phyloP scores from a whole-genome alignment of 2,113 vertebrate species.

The Mola mola region DNA sequence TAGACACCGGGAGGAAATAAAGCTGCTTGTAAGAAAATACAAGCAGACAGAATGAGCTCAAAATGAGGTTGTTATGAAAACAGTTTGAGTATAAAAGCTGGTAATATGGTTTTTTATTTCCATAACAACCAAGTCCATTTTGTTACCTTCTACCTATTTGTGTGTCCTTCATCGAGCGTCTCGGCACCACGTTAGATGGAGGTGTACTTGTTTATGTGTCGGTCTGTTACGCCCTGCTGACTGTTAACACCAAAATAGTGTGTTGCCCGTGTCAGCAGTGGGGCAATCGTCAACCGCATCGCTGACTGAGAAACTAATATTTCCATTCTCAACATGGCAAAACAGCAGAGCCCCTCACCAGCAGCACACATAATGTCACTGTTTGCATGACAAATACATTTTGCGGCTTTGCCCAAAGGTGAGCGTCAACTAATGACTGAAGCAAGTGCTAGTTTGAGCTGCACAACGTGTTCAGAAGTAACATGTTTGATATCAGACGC shows the following conservation, averaged over 20 bases:
- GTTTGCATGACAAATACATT: conserved; percentile 33
- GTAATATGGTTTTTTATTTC: background rate
- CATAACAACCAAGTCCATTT: background rate
- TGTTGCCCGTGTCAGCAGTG: conserved; percentile 47
- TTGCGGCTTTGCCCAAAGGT: too few species aligned
- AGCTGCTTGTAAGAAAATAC: too few species aligned
- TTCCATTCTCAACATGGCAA: conserved; percentile 56
- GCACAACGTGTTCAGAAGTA: too few species aligned
- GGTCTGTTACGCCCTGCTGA: conserved; percentile 9
- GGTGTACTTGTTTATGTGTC: conserved; percentile 36
- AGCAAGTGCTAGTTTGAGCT: too few species aligned
- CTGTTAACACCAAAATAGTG: conserved; percentile 58
- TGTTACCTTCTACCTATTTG: background rate
- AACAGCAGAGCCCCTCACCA: conserved; percentile 26
- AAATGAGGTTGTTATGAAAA: background rate
- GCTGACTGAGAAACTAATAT: conserved; percentile 50
- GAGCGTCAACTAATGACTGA: too few species aligned
- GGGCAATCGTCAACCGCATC: background rate
- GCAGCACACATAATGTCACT: conserved; percentile 27
- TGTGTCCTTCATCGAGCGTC: conserved; percentile 11
- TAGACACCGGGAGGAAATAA: too few species aligned
- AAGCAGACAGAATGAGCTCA: background rate
- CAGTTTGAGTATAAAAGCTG: background rate
- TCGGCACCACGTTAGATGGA: conserved; percentile 10
- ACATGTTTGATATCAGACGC: too few species aligned